Conservation (phyloP, 2,113 vertebrate genomes). For the Poeciliopsis occidentalis region DNA sequence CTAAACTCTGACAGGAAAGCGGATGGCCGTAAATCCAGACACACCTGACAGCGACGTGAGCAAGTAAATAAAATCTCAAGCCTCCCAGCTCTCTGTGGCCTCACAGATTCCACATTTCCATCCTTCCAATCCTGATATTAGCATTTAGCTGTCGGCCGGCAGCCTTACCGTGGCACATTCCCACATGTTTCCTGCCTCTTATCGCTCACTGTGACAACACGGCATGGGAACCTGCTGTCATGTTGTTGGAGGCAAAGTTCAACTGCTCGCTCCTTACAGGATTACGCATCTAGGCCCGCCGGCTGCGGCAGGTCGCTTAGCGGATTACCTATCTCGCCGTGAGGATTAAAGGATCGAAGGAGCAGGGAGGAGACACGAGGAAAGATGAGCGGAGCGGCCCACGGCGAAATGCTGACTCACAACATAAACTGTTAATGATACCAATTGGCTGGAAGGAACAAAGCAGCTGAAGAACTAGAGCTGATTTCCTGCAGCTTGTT, state of each 20-base stretch:
- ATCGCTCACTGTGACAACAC: conserved; percentile 7
- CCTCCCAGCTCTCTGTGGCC: neutral
- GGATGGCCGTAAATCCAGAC: neutral
- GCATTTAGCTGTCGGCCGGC: neutral
- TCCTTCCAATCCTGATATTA: neutral
- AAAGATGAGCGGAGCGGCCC: neutral
- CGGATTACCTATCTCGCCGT: conserved; percentile 67
- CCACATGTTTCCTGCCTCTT: conserved; percentile 18
- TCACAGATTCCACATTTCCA: neutral
- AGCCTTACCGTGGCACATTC: conserved; percentile 38
- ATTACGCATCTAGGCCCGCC: conserved; percentile 53
- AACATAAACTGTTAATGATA: neutral
- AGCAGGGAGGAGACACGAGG: neutral
- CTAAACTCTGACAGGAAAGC: neutral
- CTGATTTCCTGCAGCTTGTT: too few species aligned
- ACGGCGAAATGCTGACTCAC: neutral
- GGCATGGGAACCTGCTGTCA: conserved; percentile 7
- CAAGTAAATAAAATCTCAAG: neutral
- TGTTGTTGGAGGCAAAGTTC: conserved; percentile 64
- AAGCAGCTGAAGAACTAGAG: too few species aligned
- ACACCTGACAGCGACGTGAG: neutral
- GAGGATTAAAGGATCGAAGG: conserved; percentile 28
- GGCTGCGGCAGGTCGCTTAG: conserved; percentile 44
- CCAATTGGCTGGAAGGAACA: too few species aligned
- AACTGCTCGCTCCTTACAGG: conserved; percentile 55